Percentiles rank a stretch among this genome's conserved stretches.
Conservation (phyloP, 1,140 invertebrate genomes). For the Diprion similis region DNA sequence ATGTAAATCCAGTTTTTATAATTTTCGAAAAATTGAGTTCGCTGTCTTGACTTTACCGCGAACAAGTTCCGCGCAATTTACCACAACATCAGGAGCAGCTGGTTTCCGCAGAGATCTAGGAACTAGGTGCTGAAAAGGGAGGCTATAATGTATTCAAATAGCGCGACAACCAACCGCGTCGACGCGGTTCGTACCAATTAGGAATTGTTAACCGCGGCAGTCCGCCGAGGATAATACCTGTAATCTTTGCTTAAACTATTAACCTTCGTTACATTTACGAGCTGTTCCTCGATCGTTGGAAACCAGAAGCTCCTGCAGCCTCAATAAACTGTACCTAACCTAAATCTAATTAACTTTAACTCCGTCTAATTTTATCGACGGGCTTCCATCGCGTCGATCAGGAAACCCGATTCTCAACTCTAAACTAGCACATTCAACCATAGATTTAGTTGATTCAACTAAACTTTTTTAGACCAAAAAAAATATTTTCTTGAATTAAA, state of each 20-base stretch:
- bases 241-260: constrained; percentile 44
- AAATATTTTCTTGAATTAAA: no score
- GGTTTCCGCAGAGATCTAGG: background rate
- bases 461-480: no score
- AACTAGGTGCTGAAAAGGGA: background rate
- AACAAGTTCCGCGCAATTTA: background rate
- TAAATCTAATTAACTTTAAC: constrained; percentile 41
- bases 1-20: no score
- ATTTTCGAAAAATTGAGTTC: no score
- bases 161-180: background rate
- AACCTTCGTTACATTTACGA: constrained; percentile 30
- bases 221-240: constrained; percentile 33
- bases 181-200: constrained; percentile 16
- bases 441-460: no score
- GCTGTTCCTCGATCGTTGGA: constrained; percentile 16
- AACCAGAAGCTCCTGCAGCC: constrained; percentile 17
- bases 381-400: constrained; percentile 16
- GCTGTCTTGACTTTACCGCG: background rate
- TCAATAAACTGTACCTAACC: background rate
- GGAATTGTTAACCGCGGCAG: background rate
- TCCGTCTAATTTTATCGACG: constrained; percentile 32
- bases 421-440: no score
- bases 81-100: no score
- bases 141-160: constrained; percentile 17
- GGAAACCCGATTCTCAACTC: no score